phyloP scores from a whole-genome alignment of 2,888 invertebrate species.

The Dicranocentrus wangi region DNA sequence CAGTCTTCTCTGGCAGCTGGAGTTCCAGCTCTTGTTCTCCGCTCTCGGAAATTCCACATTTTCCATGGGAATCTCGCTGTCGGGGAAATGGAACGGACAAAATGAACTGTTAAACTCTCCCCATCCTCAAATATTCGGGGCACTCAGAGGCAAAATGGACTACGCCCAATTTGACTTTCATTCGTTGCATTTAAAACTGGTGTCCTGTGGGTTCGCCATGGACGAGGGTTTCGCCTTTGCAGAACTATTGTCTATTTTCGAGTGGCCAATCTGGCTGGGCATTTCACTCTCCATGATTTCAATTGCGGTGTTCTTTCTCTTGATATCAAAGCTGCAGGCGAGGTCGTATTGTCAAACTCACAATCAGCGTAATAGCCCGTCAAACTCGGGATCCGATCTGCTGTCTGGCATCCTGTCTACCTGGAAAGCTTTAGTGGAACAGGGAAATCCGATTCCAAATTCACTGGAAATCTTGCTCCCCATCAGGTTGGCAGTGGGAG shows the following conservation, averaged over 20 bases:
- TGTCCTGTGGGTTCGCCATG: not conserved
- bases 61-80: too few relatives aligned
- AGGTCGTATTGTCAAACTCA: too few relatives aligned
- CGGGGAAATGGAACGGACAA: too few relatives aligned
- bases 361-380: too few relatives aligned
- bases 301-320: not conserved
- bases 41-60: too few relatives aligned
- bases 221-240: not conserved
- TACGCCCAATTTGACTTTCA: not conserved
- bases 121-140: not conserved
- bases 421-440: conserved; percentile 32
- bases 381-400: too few relatives aligned
- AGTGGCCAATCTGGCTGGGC: not conserved
- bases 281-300: not conserved
- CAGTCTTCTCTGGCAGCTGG: too few relatives aligned
- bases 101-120: not conserved
- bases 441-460: conserved; percentile 28
- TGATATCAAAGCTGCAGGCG: too few relatives aligned
- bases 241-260: not conserved
- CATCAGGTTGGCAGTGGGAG: not conserved
- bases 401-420: not conserved
- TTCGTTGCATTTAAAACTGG: not conserved
- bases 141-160: not conserved
- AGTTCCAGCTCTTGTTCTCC: too few relatives aligned
- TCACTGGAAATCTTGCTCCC: not conserved